These are phyloP conservation scores for Limulus polyphemus DNA, from an alignment of 2,888 invertebrate genomes.

Conservation along the genomic window DNA sequence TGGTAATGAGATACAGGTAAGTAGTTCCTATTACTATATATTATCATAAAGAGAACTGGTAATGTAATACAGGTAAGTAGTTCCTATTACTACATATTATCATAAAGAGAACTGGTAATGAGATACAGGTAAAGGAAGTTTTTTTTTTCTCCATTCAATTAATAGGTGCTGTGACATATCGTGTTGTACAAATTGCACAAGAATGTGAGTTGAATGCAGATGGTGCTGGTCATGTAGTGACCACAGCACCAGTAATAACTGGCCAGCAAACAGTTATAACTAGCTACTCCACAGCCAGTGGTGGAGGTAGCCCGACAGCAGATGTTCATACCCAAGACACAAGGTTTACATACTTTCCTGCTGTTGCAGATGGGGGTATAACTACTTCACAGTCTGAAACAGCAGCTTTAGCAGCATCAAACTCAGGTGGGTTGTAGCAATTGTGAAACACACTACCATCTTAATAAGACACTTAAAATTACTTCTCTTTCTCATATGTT, in stretches of 20 bases:
- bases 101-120: too few species aligned
- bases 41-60: too few species aligned
- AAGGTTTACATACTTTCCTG: slow-evolving; percentile 1
- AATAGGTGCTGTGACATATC: slow-evolving; percentile 12
- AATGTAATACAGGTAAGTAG: too few species aligned
- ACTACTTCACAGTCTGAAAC: background rate
- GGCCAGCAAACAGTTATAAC: slow-evolving; percentile 43
- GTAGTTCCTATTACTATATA: too few species aligned
- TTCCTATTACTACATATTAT: too few species aligned
- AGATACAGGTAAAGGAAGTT: too few species aligned
- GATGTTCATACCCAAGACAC: slow-evolving; percentile 1
- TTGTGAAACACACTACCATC: background rate
- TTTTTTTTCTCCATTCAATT: too few species aligned
- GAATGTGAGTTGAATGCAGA: slow-evolving; percentile 40
- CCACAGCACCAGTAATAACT: slow-evolving; percentile 27
- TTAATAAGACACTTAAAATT: too few species aligned
- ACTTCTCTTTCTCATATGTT: too few species aligned
- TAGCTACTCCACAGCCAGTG: slow-evolving; percentile 32
- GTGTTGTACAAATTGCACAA: slow-evolving; percentile 20
- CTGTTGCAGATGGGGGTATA: background rate
- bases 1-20: too few species aligned
- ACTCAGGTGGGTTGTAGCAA: background rate
- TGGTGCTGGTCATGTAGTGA: slow-evolving; percentile 41
- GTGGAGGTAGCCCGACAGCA: slow-evolving; percentile 16
- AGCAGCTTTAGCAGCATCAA: background rate